Evolutionary conservation across 1,140 invertebrate species (phyloP).

Genomic region (Euglossa dilemma): DNA sequence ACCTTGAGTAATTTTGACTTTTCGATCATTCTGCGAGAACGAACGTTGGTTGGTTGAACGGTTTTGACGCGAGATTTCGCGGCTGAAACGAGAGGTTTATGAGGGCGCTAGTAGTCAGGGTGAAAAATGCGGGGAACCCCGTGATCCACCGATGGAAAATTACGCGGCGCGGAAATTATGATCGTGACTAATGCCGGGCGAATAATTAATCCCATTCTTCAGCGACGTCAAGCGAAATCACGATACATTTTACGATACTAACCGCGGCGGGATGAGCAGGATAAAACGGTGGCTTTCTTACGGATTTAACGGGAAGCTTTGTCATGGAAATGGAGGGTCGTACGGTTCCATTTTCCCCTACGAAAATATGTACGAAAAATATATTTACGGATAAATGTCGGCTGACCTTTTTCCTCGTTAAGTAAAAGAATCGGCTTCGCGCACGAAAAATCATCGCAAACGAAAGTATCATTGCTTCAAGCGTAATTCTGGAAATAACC

Average conservation of each 20-base stretch:
- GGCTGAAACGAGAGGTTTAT: constrained; percentile 5
- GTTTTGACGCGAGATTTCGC: not conserved
- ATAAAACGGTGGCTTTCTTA: not conserved
- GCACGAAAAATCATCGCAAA: not conserved
- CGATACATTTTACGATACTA: constrained; percentile 21
- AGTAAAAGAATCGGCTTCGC: not conserved
- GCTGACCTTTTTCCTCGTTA: no score
- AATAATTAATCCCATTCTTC: constrained; percentile 45
- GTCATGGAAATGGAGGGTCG: not conserved
- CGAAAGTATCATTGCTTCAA: not conserved
- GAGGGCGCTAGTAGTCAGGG: not conserved
- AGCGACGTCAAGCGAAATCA: constrained; percentile 1
- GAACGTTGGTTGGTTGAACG: not conserved
- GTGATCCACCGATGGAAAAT: constrained; percentile 18
- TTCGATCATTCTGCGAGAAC: not conserved
- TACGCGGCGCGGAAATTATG: constrained; percentile 30
- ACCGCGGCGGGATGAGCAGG: not conserved
- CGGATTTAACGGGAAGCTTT: not conserved
- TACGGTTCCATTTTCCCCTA: not conserved
- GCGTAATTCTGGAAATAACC: not conserved
- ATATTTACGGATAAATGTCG: no score
- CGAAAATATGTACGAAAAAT: no score
- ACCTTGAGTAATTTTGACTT: not conserved
- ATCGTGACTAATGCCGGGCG: constrained; percentile 21
- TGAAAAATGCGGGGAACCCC: constrained; percentile 18